Evolutionary conservation across 2,113 vertebrate species (phyloP).

Genomic region (Bubo scandiacus): DNA sequence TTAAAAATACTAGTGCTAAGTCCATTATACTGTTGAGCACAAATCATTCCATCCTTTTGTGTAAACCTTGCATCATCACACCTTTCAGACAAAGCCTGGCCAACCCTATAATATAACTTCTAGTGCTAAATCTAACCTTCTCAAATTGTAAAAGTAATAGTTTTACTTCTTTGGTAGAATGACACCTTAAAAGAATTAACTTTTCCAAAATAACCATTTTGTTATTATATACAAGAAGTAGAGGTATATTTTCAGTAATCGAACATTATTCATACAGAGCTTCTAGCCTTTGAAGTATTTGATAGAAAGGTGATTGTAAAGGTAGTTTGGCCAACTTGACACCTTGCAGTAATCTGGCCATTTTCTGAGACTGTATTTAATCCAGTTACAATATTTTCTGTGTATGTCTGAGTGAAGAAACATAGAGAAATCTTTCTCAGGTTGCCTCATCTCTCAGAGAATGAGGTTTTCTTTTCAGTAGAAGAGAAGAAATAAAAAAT

Average conservation of each 20-base stretch:
- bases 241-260: background rate
- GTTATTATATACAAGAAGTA: background rate
- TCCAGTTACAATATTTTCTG: background rate
- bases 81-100: background rate
- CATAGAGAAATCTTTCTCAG: background rate
- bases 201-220: background rate
- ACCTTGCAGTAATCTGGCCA: background rate
- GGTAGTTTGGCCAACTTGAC: background rate
- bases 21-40: background rate
- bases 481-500: background rate
- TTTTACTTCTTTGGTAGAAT: background rate
- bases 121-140: background rate
- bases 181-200: background rate
- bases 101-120: background rate
- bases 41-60: background rate
- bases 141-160: background rate
- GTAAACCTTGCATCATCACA: background rate
- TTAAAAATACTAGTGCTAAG: background rate
- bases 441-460: background rate
- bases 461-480: background rate
- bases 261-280: background rate
- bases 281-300: background rate
- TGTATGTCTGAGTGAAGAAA: background rate
- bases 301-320: background rate
- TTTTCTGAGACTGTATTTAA: background rate